These are phyloP conservation scores for Chaetodon auriga DNA, from an alignment of 2,113 vertebrate species.

Conservation along the genomic window DNA sequence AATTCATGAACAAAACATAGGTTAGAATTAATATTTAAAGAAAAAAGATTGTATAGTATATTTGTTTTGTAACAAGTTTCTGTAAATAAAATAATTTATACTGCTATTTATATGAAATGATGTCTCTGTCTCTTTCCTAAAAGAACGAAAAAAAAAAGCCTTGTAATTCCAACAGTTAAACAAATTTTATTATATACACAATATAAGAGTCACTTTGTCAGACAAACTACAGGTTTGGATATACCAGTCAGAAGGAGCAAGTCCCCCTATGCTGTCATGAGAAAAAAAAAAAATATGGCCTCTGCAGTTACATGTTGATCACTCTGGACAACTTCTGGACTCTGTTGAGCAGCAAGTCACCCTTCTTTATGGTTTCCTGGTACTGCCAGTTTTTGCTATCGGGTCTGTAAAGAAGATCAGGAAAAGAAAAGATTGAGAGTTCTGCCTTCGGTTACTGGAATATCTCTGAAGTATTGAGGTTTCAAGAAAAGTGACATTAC, in stretches of 20 bases:
- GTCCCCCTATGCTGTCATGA: slow-evolving; percentile 28
- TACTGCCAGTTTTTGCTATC: slow-evolving; percentile 99
- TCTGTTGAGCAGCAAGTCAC: slow-evolving; percentile 96
- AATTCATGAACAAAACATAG: slow-evolving; percentile 99
- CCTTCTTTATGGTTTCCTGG: slow-evolving; percentile 99
- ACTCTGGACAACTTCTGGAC: slow-evolving; percentile 98
- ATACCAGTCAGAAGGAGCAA: slow-evolving; percentile 66
- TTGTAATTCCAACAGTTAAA: slow-evolving; percentile 57
- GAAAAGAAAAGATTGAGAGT: neutral
- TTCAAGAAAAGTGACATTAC: slow-evolving; percentile 77
- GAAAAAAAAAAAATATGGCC: slow-evolving; percentile 16
- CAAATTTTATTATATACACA: slow-evolving; percentile 87
- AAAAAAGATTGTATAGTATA: slow-evolving; percentile 99
- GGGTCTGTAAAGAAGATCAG: slow-evolving; percentile 84
- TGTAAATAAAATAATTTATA: slow-evolving; percentile 99
- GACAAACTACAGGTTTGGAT: slow-evolving; percentile 55
- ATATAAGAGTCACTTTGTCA: slow-evolving; percentile 76
- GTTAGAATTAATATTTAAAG: slow-evolving; percentile 99
- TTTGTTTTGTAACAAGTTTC: slow-evolving; percentile 99
- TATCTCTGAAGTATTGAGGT: neutral
- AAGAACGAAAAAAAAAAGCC: neutral
- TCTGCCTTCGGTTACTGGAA: neutral
- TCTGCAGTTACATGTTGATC: slow-evolving; percentile 93
- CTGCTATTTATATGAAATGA: slow-evolving; percentile 99
- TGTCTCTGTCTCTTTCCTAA: slow-evolving; percentile 60